Base-by-base conservation (phyloP, 2,888 invertebrate species). In the Apamea crenata region DNA sequence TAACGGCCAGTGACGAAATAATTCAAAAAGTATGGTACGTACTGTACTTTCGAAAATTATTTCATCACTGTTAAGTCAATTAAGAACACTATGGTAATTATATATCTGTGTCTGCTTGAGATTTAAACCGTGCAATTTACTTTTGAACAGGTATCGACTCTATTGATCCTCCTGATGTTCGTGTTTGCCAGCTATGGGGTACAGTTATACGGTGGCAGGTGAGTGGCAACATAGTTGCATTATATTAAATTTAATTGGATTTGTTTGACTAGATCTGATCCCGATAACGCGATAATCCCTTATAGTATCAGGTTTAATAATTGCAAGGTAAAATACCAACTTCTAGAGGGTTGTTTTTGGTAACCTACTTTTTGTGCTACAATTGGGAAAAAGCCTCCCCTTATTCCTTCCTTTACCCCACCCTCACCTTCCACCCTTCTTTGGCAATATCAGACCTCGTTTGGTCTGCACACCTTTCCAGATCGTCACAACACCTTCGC, bases 121-220 rank as follows among this genome's bases (percentile, higher is more conserved):
- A n/a, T 59, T 71, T n/a, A 59, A 53, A 71, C 16, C 18, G 2
- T 67, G 8, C 10, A 36, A n/a, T 56, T 61, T 73, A 32, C 14
- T 78, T 75, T 75, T 85, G 72, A 93, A 67, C 95, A 98, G 98
- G 99, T 99, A 97, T 99, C 99, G 0, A 99, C 99, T 1, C 97
- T 99, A 75, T 97, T 99, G 87, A 99, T 99, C 88, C 98, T 99
- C 56, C 97, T 99, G 88, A 99, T 99, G 99, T 99, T 99, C 95
- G 99, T 99, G 47, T 99, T 99, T 95, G 99, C 99, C 71, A 99
- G 99, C 93, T 99, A 99, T 92, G 99, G 99, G 0, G 99, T 99
- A 0, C 99, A 99, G 94, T 97, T 99, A 74, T 99, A 99, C 92
- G 99, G 99, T 2, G 99, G 99, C 80, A 95, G 97, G 96, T 96